These are phyloP conservation scores for Bradypus variegatus DNA, from an alignment of 2,797 vertebrate species.

Conservation along the genomic window DNA sequence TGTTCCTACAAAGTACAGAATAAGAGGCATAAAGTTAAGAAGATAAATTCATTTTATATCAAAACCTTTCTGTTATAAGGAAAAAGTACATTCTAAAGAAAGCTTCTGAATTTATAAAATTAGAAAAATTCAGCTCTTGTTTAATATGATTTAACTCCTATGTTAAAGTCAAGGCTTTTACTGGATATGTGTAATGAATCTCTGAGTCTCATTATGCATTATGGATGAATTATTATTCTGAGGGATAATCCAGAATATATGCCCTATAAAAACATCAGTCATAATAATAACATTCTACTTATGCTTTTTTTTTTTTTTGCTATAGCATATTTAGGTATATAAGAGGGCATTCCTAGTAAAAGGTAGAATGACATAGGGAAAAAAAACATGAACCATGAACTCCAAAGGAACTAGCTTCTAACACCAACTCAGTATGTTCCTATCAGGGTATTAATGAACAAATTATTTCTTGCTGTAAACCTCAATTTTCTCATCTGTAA, in stretches of 20 bases:
- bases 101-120: neutral
- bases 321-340: neutral
- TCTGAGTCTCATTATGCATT: neutral
- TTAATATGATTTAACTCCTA: neutral
- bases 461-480: neutral
- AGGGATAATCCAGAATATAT: neutral
- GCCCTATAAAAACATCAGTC: neutral
- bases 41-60: neutral
- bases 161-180: neutral
- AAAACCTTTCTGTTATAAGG: neutral
- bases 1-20: neutral
- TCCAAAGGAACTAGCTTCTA: neutral
- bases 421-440: neutral
- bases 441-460: neutral
- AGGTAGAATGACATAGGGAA: neutral
- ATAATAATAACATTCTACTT: neutral
- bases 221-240: neutral
- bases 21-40: neutral
- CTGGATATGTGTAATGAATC: neutral
- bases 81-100: neutral
- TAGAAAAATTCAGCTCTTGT: neutral
- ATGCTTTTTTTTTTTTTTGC: neutral
- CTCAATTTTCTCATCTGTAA: neutral
- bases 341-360: neutral
- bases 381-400: neutral